Evolutionary conservation across 2,797 vertebrate species (phyloP).

Genomic region (Ambastaia sidthimunki): DNA sequence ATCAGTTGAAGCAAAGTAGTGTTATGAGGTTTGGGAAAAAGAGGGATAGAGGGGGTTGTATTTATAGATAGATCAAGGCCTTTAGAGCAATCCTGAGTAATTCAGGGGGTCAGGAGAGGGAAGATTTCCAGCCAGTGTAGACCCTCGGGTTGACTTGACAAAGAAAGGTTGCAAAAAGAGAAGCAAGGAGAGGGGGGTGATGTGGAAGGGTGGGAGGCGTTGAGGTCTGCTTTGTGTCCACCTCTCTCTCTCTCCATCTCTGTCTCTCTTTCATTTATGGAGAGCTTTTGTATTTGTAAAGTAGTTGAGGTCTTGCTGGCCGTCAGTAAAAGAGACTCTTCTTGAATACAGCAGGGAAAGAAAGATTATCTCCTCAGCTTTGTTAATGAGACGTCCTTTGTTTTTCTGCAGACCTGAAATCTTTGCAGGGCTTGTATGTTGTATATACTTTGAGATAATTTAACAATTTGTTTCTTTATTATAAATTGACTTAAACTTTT

Average conservation of each 20-base stretch:
- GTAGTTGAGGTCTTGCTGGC: conserved; percentile 4
- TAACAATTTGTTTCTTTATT: background rate
- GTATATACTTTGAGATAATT: background rate
- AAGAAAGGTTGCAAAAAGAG: conserved; percentile 12
- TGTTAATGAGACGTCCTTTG: conserved; percentile 26
- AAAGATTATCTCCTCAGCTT: conserved; percentile 37
- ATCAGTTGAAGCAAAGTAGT: conserved; percentile 5
- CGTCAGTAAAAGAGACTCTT: conserved; percentile 1
- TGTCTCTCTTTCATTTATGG: conserved; percentile 15
- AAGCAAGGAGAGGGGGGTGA: conserved; percentile 3
- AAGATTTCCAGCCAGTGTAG: conserved; percentile 23
- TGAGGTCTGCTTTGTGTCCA: conserved; percentile 35
- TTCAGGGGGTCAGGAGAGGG: conserved; percentile 30
- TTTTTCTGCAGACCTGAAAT: background rate
- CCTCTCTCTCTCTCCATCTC: background rate
- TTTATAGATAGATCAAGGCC: conserved; percentile 32
- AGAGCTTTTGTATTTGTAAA: background rate
- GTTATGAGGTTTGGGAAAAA: conserved; percentile 25
- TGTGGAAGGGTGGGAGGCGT: background rate
- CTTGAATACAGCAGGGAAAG: background rate
- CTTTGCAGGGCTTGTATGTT: conserved; percentile 20
- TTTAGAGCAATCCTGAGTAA: conserved; percentile 44
- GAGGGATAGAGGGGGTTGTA: conserved; percentile 11
- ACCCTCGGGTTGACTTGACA: background rate
- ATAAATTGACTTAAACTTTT: background rate